Evolutionary conservation across 1,140 invertebrate species (phyloP), one percentile per base, ranked within the genome.

Genomic region (Apis dorsata): DNA sequence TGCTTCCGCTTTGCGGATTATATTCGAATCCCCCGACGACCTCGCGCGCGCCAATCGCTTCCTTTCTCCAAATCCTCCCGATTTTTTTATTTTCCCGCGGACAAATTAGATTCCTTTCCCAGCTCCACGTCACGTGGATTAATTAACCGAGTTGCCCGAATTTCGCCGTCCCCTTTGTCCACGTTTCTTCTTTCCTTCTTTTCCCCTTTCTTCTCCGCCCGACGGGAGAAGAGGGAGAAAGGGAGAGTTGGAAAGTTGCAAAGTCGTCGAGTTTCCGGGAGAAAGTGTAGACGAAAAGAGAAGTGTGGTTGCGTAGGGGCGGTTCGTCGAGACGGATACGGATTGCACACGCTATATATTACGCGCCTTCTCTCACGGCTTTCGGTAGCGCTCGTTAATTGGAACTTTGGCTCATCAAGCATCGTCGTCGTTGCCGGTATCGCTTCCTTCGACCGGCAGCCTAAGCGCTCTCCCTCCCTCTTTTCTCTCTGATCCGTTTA

Each of bases 321-420:
- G 28, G 72, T 49, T 62, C 34, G 34, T n/a, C 49, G 49, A 28
- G 15, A 19, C 51, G 51, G 24, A 55, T 71, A n/a, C 55, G 55
- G 51, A 44, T 15, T 71, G 70, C 12, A 10, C 12, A 10, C 15
- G 11, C 49, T 71, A 71, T 55, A 34, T 34, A 34, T 34, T 34
- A 28, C 51, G 57, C 55, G 70, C 66, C 51, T 62, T 71, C 24
- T 24, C 21, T 59, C 66, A 53, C 28, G 21, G 81, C 73, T 89
- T 87, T 77, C 78, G 82, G 81, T 65, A 63, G 57, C 55, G 74
- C 65, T 79, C 85, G 90, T 92, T 91, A 89, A 92, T 92, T 91
- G 85, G 79, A 89, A 83, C 90, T 90, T 91, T 89, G 79, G 83
- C 84, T 91, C 90, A 91, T 91, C 90, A 91, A 87, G 83, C 78